Percentiles rank a stretch among this genome's conserved stretches.
These are phyloP conservation scores for Notoglanidium macrostoma DNA, from an alignment of 2,797 vertebrate species.

Conservation along the genomic window DNA sequence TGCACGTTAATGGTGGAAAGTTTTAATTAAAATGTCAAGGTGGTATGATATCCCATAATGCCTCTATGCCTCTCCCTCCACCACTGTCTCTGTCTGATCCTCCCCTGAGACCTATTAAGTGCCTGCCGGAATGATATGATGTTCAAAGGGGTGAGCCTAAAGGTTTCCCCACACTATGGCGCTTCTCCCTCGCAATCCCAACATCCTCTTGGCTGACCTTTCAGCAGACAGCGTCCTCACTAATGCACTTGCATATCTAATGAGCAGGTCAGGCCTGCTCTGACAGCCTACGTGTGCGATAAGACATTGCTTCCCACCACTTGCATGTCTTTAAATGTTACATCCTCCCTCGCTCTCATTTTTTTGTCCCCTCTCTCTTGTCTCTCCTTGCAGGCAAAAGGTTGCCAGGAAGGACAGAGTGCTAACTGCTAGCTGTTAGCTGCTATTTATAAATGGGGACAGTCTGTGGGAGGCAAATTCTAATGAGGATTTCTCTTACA, in stretches of 20 bases:
- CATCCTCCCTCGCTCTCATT: constrained; percentile 52
- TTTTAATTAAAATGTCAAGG: constrained; percentile 88
- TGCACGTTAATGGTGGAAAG: constrained; percentile 77
- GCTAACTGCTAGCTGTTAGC: constrained; percentile 61
- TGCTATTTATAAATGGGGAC: constrained; percentile 67
- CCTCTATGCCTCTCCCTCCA: constrained; percentile 50
- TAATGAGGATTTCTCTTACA: constrained; percentile 69
- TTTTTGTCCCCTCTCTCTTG: constrained; percentile 29
- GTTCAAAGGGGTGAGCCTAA: constrained; percentile 81
- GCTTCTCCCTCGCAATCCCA: constrained; percentile 67
- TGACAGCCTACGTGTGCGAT: constrained; percentile 60
- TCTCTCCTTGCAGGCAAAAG: constrained; percentile 68
- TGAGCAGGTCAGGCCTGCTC: constrained; percentile 72
- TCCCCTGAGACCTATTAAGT: constrained; percentile 81
- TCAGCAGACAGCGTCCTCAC: constrained; percentile 78
- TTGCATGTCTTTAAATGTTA: constrained; percentile 63
- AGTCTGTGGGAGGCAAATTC: constrained; percentile 66
- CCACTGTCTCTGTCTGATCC: constrained; percentile 74
- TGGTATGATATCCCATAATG: constrained; percentile 81
- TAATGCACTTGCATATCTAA: constrained; percentile 83
- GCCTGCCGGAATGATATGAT: constrained; percentile 79
- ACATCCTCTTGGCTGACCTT: constrained; percentile 80
- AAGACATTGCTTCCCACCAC: constrained; percentile 69
- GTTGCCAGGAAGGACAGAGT: constrained; percentile 77
- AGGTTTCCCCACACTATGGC: constrained; percentile 71